Evolutionary conservation across 2,888 invertebrate genomes (phyloP).

Genomic region (Vesta saturnalis): DNA sequence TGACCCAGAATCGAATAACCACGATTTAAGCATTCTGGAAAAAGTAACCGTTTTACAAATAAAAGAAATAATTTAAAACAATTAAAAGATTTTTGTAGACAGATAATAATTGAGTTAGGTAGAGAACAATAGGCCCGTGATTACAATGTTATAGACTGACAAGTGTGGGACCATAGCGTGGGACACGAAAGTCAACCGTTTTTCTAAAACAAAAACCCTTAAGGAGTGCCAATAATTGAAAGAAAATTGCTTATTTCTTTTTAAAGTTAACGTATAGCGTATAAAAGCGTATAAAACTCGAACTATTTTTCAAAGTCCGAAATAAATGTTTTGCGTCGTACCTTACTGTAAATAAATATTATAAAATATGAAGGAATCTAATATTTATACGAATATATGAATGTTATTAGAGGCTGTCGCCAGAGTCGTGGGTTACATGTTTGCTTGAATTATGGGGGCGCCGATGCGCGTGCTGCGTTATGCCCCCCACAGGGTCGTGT

Average conservation of each 20-base stretch:
- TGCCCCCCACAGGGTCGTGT: slow-evolving; percentile 42
- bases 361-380: slow-evolving; percentile 26
- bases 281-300: background rate
- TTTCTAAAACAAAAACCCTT: slow-evolving; percentile 17
- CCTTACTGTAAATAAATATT: slow-evolving; percentile 16
- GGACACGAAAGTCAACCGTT: slow-evolving; percentile 17
- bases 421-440: slow-evolving; percentile 42
- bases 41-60: background rate
- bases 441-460: slow-evolving; percentile 42
- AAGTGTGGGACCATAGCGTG: slow-evolving; percentile 32
- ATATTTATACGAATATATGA: slow-evolving; percentile 38
- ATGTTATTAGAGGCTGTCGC: slow-evolving; percentile 45
- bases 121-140: slow-evolving; percentile 29
- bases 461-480: slow-evolving; percentile 44
- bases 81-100: slow-evolving; percentile 14
- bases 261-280: background rate
- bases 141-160: slow-evolving; percentile 31
- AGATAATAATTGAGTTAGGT: slow-evolving; percentile 18
- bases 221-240: slow-evolving; percentile 29
- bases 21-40: background rate
- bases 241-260: slow-evolving; percentile 20
- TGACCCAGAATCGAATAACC: background rate
- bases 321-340: background rate
- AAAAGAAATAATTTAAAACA: slow-evolving; percentile 9
- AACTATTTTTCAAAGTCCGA: background rate